phyloP scores from a whole-genome alignment of 2,797 vertebrate genomes.

The Lepilemur ruficaudatus region DNA sequence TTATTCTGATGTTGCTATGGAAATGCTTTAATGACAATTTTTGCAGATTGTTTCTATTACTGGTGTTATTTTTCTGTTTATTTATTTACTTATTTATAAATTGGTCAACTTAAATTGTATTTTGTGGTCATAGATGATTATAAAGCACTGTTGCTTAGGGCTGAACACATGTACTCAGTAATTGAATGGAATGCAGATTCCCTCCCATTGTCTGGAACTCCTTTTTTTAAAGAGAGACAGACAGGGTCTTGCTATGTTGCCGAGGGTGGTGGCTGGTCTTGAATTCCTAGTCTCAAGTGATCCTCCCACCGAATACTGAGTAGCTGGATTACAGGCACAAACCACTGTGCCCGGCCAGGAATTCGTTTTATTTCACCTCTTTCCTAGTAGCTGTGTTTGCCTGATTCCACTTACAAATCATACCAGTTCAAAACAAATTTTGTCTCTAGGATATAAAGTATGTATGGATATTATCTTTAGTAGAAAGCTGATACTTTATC shows the following conservation, averaged over 20 bases:
- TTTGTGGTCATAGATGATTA: neutral
- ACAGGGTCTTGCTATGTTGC: neutral
- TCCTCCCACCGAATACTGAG: neutral
- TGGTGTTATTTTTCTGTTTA: constrained; percentile 7
- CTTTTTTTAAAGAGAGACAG: neutral
- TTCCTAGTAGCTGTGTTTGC: neutral
- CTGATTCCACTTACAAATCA: neutral
- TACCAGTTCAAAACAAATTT: neutral
- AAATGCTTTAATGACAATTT: constrained; percentile 30
- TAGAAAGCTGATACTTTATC: neutral
- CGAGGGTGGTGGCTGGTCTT: neutral
- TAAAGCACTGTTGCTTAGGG: neutral
- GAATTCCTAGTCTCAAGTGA: neutral
- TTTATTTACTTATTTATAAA: neutral
- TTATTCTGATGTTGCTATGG: constrained; percentile 62
- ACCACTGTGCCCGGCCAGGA: neutral
- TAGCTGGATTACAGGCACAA: neutral
- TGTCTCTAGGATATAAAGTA: neutral
- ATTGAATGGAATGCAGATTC: neutral
- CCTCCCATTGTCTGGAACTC: neutral
- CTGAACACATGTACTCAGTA: neutral
- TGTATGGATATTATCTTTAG: neutral
- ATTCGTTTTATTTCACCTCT: neutral
- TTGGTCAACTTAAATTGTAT: neutral
- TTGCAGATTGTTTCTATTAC: neutral